Conservation (phyloP, 2,113 vertebrate genomes). For the Callocephalon fimbriatum region DNA sequence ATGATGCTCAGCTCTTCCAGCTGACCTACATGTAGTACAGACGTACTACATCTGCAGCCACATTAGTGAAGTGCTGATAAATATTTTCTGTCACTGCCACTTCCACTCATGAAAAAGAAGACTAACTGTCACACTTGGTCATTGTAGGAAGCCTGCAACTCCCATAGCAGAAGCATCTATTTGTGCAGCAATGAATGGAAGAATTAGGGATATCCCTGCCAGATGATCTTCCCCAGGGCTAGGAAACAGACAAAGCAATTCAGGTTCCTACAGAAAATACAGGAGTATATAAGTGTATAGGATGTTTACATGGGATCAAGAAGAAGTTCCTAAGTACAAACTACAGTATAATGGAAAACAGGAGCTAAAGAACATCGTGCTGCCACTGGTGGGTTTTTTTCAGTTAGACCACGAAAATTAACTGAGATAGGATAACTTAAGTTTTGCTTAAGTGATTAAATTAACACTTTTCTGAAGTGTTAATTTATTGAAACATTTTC, state of each 20-base stretch:
- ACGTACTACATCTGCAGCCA: background rate
- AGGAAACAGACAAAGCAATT: background rate
- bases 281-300: background rate
- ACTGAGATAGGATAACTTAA: background rate
- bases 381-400: background rate
- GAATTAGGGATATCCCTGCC: background rate
- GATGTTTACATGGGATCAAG: background rate
- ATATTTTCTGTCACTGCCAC: background rate
- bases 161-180: background rate
- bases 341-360: background rate
- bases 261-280: background rate
- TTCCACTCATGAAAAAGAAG: background rate
- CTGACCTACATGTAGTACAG: background rate
- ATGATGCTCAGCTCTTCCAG: background rate
- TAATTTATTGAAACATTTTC: background rate
- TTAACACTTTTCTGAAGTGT: background rate
- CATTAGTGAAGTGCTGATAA: background rate
- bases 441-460: background rate
- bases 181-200: background rate
- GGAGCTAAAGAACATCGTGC: background rate
- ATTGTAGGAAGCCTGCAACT: background rate
- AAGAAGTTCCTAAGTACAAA: background rate
- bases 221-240: background rate
- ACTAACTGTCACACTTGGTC: background rate
- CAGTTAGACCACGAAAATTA: background rate